phyloP scores from a whole-genome alignment of 2,888 invertebrate genomes.

The Camponotus fellah region DNA sequence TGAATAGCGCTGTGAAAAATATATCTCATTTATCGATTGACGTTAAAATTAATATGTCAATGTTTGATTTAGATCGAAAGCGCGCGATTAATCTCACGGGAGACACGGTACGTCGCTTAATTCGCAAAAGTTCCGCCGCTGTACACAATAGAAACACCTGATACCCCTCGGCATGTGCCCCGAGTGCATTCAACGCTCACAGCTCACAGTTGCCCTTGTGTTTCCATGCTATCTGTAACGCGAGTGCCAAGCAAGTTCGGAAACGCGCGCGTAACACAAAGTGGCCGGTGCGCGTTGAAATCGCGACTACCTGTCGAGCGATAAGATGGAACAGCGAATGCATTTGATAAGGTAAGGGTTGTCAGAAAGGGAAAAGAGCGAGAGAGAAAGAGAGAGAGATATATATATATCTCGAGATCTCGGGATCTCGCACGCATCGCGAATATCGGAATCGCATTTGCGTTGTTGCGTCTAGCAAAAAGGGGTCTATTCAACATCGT shows the following conservation, averaged over 20 bases:
- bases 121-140: slow-evolving; percentile 64
- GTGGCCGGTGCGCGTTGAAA: slow-evolving; percentile 58
- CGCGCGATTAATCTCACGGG: slow-evolving; percentile 56
- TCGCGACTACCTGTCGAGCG: slow-evolving; percentile 46
- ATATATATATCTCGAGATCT: not conserved
- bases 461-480: slow-evolving; percentile 9
- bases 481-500: not conserved
- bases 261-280: slow-evolving; percentile 54
- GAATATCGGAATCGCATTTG: slow-evolving; percentile 47
- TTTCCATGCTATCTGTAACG: slow-evolving; percentile 69
- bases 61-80: slow-evolving; percentile 34
- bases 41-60: slow-evolving; percentile 42
- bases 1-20: not conserved
- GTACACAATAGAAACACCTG: slow-evolving; percentile 64
- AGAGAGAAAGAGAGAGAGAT: no score
- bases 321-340: slow-evolving; percentile 53
- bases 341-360: slow-evolving; percentile 60
- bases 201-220: slow-evolving; percentile 65
- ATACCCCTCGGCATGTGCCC: slow-evolving; percentile 64
- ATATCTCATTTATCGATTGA: slow-evolving; percentile 1
- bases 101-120: slow-evolving; percentile 43
- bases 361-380: slow-evolving; percentile 8
- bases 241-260: slow-evolving; percentile 69
- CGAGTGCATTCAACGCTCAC: slow-evolving; percentile 64
- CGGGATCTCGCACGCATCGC: not conserved